phyloP scores from a whole-genome alignment of 2,888 invertebrate genomes.

The Chironomus tentans region DNA sequence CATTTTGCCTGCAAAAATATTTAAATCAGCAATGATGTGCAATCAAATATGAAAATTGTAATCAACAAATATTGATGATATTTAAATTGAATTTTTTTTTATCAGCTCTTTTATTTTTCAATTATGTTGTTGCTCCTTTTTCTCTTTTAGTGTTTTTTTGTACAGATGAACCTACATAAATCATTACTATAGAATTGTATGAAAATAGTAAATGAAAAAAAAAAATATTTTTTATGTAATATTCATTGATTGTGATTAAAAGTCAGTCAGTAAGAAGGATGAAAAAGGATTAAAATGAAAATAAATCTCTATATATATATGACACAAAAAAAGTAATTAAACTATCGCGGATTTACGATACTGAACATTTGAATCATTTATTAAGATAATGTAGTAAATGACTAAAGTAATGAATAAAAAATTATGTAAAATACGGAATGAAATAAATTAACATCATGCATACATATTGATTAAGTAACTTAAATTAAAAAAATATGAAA shows the following conservation, averaged over 20 bases:
- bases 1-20: background rate
- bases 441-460: background rate
- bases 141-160: no score
- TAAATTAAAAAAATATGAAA: background rate
- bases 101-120: no score
- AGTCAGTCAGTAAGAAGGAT: background rate
- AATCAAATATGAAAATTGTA: background rate
- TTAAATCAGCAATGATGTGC: background rate
- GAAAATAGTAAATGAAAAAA: background rate
- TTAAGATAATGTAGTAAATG: conserved; percentile 11
- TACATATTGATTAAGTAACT: background rate
- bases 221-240: background rate
- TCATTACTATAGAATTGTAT: no score
- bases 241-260: conserved; percentile 11
- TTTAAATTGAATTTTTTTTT: background rate
- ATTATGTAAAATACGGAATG: background rate
- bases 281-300: background rate
- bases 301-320: background rate
- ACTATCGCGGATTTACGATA: background rate
- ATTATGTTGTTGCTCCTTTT: no score
- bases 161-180: no score
- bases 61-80: background rate
- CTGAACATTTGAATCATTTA: conserved; percentile 19
- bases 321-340: background rate
- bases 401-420: background rate